Percentiles rank a stretch among this genome's conserved stretches.
These are phyloP conservation scores for Amphiprion ocellaris DNA, from an alignment of 2,113 vertebrate genomes.

Conservation along the genomic window DNA sequence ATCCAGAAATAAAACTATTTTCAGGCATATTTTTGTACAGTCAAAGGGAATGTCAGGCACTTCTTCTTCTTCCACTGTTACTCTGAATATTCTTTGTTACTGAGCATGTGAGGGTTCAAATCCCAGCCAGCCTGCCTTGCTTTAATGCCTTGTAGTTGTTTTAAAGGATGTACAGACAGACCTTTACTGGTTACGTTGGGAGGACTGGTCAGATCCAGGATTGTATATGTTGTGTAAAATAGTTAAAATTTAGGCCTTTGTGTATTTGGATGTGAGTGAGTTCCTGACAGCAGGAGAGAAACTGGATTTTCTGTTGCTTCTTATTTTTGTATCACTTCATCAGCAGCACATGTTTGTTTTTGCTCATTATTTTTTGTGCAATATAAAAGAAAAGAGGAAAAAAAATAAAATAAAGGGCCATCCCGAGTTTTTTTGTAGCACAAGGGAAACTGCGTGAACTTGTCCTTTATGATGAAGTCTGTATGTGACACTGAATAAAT, in stretches of 20 bases:
- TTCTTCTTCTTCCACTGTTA: conserved; percentile 76
- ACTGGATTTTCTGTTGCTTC: conserved; percentile 91
- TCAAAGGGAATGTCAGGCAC: conserved; percentile 95
- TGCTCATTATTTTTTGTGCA: conserved; percentile 94
- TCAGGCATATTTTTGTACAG: conserved; percentile 99
- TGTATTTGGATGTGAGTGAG: conserved; percentile 89
- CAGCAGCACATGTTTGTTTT: conserved; percentile 86
- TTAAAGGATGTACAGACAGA: conserved; percentile 91
- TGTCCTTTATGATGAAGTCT: conserved; percentile 90
- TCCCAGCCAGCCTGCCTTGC: conserved; percentile 78
- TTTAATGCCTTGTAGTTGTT: conserved; percentile 81
- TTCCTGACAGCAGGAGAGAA: conserved; percentile 89
- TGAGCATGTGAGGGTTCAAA: conserved; percentile 90
- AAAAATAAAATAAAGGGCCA: conserved; percentile 57
- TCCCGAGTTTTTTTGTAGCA: too few species aligned
- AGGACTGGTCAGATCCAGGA: conserved; percentile 75
- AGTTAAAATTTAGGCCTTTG: conserved; percentile 84
- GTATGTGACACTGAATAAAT: conserved; percentile 95
- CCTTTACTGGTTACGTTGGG: background rate
- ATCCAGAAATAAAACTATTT: conserved; percentile 93
- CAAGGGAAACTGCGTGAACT: conserved; percentile 78
- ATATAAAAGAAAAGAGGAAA: conserved; percentile 89
- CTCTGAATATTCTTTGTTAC: conserved; percentile 12
- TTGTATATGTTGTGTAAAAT: conserved; percentile 97
- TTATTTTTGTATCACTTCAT: conserved; percentile 62